Evolutionary conservation across 1,140 invertebrate species (phyloP), one percentile per base, ranked within the genome.

Genomic region (Meloidogyne hapla): DNA sequence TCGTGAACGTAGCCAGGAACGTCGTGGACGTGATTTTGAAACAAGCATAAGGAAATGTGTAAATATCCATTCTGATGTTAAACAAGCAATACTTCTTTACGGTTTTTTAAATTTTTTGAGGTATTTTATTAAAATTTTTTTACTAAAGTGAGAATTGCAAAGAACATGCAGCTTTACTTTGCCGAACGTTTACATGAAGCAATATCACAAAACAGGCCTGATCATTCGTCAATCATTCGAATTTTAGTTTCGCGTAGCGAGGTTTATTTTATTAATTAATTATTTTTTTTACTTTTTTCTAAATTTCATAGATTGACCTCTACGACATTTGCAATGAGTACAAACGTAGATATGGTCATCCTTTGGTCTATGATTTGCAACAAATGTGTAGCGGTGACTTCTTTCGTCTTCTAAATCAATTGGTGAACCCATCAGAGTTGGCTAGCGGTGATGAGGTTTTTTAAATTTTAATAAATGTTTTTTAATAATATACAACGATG

Each of bases 101-200:
- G 77, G 78, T 79, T 15, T 6, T 40, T 26, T 21, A 5, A 21
- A 63, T 18, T 62, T 62, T 21, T 4, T 67, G 21, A 23, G 2
- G 1, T 62, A 2, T 21, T 26, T 71, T 12, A 78, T 23, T 42
- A 26, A 6, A 8, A 9, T 26, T 48, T 28, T 25, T 0, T 0
- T 21, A 21, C 79, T 80, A 61, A 28, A 81, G 76, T 74, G n/a
- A 80, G 79, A 45, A 82, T 82, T 23, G 42, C 81, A 25, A 63
- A 81, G 26, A 82, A 82, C 56, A 82, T 84, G 77, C 81, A 82
- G 62, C 71, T 83, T 5, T 82, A 82, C 38, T 82, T 82, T 75
- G 81, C 81, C n/a, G 81, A 82, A 45, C 67, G 73, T 21, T 38
- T 82, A 13, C 79, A 84, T 45, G 82, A 82, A 61, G 81, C 83